phyloP scores from a whole-genome alignment of 1,140 invertebrate genomes.

The Ridgeia piscesae region DNA sequence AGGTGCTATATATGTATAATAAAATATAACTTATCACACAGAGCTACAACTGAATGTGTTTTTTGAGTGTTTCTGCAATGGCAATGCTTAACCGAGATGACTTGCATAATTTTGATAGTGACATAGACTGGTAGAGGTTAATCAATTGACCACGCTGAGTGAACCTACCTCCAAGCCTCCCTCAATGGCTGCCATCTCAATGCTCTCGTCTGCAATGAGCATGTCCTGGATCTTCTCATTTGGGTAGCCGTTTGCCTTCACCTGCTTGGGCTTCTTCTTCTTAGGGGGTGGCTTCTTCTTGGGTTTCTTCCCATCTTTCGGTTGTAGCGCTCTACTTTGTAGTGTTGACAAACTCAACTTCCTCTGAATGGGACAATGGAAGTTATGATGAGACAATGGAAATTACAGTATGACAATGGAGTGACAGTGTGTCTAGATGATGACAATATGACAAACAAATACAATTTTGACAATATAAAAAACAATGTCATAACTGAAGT shows the following conservation, averaged over 20 bases:
- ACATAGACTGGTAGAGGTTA: no score
- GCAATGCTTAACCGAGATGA: no score
- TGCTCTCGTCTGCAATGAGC: constrained; percentile 19
- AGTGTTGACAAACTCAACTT: constrained; percentile 31
- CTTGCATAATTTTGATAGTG: no score
- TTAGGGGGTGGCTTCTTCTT: constrained; percentile 8
- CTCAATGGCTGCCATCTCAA: constrained; percentile 26
- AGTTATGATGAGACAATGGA: not conserved
- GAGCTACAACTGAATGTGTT: no score
- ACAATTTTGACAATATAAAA: not conserved
- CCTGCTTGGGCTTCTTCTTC: constrained; percentile 20
- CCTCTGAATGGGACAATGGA: constrained; percentile 17
- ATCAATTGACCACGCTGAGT: no score
- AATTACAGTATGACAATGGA: not conserved
- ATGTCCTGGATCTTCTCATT: constrained; percentile 18
- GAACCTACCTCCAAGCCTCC: constrained; percentile 12
- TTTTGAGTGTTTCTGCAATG: no score
- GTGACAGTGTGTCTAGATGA: not conserved
- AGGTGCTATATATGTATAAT: no score
- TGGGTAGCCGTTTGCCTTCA: constrained; percentile 20
- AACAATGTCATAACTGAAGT: not conserved
- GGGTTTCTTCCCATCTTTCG: constrained; percentile 19
- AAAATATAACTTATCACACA: no score
- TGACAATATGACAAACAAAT: not conserved
- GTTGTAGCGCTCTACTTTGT: constrained; percentile 26